A percentile compares a stretch with the other conserved stretches of the same genome.
Conservation (phyloP, 2,888 invertebrate species). For the Noctua comes region DNA sequence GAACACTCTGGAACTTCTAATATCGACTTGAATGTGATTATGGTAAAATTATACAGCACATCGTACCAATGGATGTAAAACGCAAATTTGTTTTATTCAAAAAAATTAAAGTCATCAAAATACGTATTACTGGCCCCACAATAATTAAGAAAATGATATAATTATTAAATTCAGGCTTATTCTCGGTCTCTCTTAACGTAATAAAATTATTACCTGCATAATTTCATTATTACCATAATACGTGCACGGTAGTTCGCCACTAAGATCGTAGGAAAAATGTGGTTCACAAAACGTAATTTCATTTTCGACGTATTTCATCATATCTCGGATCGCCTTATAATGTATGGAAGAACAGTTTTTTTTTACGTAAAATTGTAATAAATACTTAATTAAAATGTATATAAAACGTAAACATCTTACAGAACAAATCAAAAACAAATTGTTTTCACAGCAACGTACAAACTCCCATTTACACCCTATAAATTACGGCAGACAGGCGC, state of each 20-base stretch:
- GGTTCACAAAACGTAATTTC: background rate
- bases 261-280: background rate
- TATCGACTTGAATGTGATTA: background rate
- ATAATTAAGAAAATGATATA: background rate
- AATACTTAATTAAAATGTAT: background rate
- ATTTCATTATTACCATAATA: background rate
- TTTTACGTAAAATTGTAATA: background rate
- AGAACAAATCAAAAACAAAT: slow-evolving; percentile 16
- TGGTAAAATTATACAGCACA: background rate
- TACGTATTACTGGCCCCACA: too few species aligned
- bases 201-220: background rate
- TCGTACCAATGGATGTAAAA: background rate
- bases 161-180: background rate
- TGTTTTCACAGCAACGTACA: background rate
- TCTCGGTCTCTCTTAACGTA: background rate
- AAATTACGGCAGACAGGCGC: slow-evolving; percentile 23
- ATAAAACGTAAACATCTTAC: background rate
- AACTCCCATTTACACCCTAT: slow-evolving; percentile 34
- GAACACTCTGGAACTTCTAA: background rate
- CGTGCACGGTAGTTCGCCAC: background rate
- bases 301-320: background rate
- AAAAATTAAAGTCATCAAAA: too few species aligned
- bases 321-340: background rate
- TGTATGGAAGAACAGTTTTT: background rate
- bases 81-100: background rate